These are phyloP conservation scores for Ptyas mucosa DNA, from an alignment of 2,113 vertebrate genomes.

Conservation along the genomic window DNA sequence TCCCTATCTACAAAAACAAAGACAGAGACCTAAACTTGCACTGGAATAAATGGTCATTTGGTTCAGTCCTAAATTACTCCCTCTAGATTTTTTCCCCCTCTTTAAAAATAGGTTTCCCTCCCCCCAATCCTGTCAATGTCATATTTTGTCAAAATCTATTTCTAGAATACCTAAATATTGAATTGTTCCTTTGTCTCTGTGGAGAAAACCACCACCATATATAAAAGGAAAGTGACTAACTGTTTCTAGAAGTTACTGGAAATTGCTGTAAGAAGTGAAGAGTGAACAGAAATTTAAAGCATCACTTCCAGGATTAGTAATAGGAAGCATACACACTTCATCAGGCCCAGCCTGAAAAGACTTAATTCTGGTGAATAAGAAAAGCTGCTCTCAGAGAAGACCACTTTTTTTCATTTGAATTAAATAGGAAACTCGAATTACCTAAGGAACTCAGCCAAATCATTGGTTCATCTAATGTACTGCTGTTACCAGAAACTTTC, in stretches of 20 bases:
- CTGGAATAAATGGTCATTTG: neutral
- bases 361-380: neutral
- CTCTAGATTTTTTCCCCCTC: neutral
- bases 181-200: neutral
- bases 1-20: neutral
- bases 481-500: neutral
- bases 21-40: neutral
- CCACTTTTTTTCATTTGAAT: neutral
- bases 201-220: too few relatives aligned
- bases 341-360: neutral
- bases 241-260: neutral
- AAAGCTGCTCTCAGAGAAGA: constrained; percentile 6
- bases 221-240: neutral
- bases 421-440: neutral
- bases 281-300: neutral
- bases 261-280: neutral
- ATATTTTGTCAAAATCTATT: neutral
- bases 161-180: neutral
- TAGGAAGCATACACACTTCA: neutral
- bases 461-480: neutral
- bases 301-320: neutral
- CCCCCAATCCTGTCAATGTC: neutral
- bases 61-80: neutral
- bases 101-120: neutral
- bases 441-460: neutral